Evolutionary conservation across 2,113 vertebrate species (phyloP).

Genomic region (Phyllopteryx taeniolatus): DNA sequence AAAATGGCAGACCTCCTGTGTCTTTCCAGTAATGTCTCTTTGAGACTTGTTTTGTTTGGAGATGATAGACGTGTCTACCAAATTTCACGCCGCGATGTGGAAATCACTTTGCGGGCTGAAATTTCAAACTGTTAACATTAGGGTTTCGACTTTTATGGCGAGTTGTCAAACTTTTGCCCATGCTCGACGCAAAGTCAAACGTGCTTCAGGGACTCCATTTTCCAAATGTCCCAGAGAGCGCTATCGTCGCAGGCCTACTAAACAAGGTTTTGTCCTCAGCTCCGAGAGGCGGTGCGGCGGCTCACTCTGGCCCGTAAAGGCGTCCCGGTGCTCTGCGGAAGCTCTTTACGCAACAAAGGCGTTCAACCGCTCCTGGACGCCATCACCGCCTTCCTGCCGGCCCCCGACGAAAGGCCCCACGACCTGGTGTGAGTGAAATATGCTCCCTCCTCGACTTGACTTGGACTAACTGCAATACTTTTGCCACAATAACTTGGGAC

Average conservation of each 20-base stretch:
- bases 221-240: background rate
- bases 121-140: too few species aligned
- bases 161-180: too few species aligned
- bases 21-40: too few species aligned
- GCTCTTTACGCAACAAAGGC: slow-evolving; percentile 90
- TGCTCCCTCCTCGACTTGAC: background rate
- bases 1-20: background rate
- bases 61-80: too few species aligned
- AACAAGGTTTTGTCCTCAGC: slow-evolving; percentile 56
- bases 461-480: too few species aligned
- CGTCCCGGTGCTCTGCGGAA: slow-evolving; percentile 91
- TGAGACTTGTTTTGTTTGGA: too few species aligned
- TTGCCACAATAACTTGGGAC: too few species aligned
- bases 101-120: too few species aligned
- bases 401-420: slow-evolving; percentile 81
- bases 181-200: background rate
- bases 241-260: background rate
- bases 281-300: slow-evolving; percentile 83
- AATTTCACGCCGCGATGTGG: too few species aligned
- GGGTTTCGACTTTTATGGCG: too few species aligned
- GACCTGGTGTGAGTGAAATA: slow-evolving; percentile 83
- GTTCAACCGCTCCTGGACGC: slow-evolving; percentile 92
- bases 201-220: background rate
- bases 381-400: slow-evolving; percentile 83
- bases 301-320: slow-evolving; percentile 83